Conservation (phyloP, 2,888 invertebrate species). For the Megaustenia siamemsis region DNA sequence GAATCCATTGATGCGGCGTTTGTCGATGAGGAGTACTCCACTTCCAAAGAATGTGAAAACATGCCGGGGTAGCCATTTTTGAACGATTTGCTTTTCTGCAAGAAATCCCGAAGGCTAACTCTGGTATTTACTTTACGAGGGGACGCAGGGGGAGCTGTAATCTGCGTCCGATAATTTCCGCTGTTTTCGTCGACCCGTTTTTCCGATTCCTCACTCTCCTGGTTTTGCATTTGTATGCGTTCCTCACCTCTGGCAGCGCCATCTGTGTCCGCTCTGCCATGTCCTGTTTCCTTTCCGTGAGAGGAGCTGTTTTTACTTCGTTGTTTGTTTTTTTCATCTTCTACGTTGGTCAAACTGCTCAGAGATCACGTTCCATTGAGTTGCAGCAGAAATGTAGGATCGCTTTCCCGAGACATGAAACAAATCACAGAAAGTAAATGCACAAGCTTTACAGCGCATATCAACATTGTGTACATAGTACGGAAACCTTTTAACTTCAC, state of each 20-base stretch:
- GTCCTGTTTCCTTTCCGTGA: neutral
- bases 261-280: neutral
- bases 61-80: conserved; percentile 58
- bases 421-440: too few relatives aligned
- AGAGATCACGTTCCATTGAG: neutral
- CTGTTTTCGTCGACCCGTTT: neutral
- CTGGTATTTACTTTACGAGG: conserved; percentile 22
- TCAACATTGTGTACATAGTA: too few relatives aligned
- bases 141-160: neutral
- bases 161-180: neutral
- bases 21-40: conserved; percentile 47
- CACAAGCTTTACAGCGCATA: too few relatives aligned
- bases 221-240: neutral
- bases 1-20: conserved; percentile 49
- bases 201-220: neutral
- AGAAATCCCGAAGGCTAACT: conserved; percentile 41
- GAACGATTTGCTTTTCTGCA: conserved; percentile 53
- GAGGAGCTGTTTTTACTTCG: conserved; percentile 8
- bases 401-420: too few relatives aligned
- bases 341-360: neutral
- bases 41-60: conserved; percentile 55
- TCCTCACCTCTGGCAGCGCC: neutral
- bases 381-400: neutral
- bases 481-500: too few relatives aligned
- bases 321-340: conserved; percentile 28